Base-by-base conservation (phyloP, 1,140 invertebrate genomes). In the Drosophila willistoni region DNA sequence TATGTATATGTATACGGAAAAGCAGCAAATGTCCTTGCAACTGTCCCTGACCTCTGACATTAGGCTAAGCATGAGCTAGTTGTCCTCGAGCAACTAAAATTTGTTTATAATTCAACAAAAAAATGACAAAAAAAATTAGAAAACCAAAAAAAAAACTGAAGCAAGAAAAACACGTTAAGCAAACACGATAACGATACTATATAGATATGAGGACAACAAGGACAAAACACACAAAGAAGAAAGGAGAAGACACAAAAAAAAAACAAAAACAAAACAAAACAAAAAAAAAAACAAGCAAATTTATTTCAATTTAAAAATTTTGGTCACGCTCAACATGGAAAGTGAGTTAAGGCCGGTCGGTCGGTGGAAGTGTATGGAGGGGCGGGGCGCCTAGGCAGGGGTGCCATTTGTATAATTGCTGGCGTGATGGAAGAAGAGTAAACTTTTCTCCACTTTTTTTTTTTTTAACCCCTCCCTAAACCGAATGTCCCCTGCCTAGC, bases 271-370 rank as follows among this genome's bases (percentile, higher is more conserved):
- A n/a, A n/a, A n/a, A n/a, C n/a, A n/a, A n/a, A n/a, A n/a, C n/a
- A n/a, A n/a, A 69, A 68, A 2, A 63, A 44, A 59, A 78, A 78
- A 56, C 69, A 79, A 77, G 75, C 64, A 84, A 87, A 81, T 87
- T 84, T 87, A 87, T 87, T 84, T 89, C 84, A 87, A 87, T 87
- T 87, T 87, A 87, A 87, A 87, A 89, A 87, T 87, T 89, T 87
- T 84, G 77, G 84, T 84, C 84, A 87, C 84, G 84, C 84, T 82
- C 84, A 68, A 70, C 79, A 87, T 70, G 80, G 71, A 87, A 82
- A 82, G 79, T 67, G 68, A 86, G 82, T 76, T 81, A 86, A 75
- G 66, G 79, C 66, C 63, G 64, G 47, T 71, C 1, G 34, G 34
- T 10, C 0, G 10, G 12, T 1, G 10, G 36, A 1, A 12, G 36